Evolutionary conservation across 2,797 vertebrate genomes (phyloP).

Genomic region (Synaphobranchus kaupii): DNA sequence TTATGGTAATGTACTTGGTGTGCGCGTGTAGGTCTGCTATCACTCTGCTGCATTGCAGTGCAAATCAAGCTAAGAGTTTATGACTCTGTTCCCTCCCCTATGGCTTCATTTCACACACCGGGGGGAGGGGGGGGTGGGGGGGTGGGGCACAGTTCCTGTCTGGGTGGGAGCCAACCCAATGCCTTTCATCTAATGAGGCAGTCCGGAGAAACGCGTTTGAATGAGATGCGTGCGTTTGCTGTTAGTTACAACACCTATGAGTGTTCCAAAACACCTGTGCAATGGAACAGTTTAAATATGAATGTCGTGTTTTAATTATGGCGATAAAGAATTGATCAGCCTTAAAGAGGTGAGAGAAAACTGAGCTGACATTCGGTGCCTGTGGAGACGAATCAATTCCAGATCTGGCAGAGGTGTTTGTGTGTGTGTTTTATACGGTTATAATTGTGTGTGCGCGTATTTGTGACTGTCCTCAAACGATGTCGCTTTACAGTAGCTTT

Average conservation of each 20-base stretch:
- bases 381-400: background rate
- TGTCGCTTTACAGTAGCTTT: background rate
- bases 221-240: background rate
- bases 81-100: background rate
- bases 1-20: background rate
- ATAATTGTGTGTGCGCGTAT: background rate
- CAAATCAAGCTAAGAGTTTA: slow-evolving; percentile 4
- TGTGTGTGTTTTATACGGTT: background rate
- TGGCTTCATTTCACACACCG: background rate
- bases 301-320: background rate
- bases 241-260: background rate
- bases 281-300: background rate
- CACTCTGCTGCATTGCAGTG: background rate
- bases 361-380: background rate
- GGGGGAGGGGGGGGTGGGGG: background rate
- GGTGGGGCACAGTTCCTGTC: background rate
- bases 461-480: background rate
- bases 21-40: background rate
- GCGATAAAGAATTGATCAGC: background rate
- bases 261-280: background rate
- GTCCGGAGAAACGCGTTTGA: background rate
- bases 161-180: background rate
- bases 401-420: background rate
- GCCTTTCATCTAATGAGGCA: background rate
- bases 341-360: background rate